phyloP scores from a whole-genome alignment of 2,888 invertebrate genomes.

The Cremastinae sp. region DNA sequence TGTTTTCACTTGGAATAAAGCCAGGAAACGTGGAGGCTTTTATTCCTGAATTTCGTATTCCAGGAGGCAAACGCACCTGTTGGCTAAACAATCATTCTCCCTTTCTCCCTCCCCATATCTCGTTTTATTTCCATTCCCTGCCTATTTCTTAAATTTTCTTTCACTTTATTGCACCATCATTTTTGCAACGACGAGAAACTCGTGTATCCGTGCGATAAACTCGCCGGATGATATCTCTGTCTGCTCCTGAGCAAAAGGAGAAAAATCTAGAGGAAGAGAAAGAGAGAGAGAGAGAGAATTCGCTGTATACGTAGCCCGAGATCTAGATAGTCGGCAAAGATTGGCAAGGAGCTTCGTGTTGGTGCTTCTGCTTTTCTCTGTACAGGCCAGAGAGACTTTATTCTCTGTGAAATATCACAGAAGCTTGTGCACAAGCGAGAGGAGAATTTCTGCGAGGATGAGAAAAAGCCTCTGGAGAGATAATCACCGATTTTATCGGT shows the following conservation, averaged over 20 bases:
- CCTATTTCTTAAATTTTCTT: slow-evolving; percentile 31
- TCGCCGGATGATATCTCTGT: slow-evolving; percentile 51
- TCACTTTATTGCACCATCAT: slow-evolving; percentile 46
- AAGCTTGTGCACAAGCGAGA: slow-evolving; percentile 40
- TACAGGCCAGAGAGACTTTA: slow-evolving; percentile 49
- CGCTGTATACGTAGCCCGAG: slow-evolving; percentile 51
- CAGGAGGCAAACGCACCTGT: slow-evolving; percentile 57
- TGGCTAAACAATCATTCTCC: slow-evolving; percentile 56
- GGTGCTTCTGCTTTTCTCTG: slow-evolving; percentile 50
- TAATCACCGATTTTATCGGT: slow-evolving; percentile 63
- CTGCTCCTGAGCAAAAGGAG: slow-evolving; percentile 26
- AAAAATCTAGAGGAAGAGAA: slow-evolving; percentile 28
- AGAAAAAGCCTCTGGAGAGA: slow-evolving; percentile 59
- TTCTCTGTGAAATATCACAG: slow-evolving; percentile 53
- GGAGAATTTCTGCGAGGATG: slow-evolving; percentile 59
- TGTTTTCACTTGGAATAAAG: slow-evolving; percentile 52
- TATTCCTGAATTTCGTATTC: slow-evolving; percentile 49
- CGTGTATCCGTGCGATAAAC: slow-evolving; percentile 45
- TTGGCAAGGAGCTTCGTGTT: slow-evolving; percentile 44
- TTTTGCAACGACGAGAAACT: slow-evolving; percentile 34
- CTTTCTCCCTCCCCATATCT: slow-evolving; percentile 1
- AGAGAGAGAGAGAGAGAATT: slow-evolving; percentile 28
- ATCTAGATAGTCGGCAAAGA: slow-evolving; percentile 58
- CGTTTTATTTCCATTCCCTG: slow-evolving; percentile 32
- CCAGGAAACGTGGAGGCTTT: slow-evolving; percentile 47